Evolutionary conservation across 2,888 invertebrate species (phyloP).

Genomic region (Ectemnius lituratus): DNA sequence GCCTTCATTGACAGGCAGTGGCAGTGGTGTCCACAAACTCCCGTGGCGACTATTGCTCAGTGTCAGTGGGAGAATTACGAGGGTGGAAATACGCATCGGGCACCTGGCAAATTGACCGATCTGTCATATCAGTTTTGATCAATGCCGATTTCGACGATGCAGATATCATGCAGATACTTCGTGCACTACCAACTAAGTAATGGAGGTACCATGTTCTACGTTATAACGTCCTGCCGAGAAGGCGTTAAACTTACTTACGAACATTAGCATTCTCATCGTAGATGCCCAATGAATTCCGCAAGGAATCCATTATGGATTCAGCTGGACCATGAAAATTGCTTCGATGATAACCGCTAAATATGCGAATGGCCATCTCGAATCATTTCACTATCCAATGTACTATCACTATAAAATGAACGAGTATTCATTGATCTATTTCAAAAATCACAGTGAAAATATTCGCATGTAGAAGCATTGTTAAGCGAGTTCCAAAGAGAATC

Average conservation of each 20-base stretch:
- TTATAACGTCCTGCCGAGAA: constrained; percentile 43
- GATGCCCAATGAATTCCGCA: constrained; percentile 46
- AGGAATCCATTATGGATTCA: constrained; percentile 6
- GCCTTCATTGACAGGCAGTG: background rate
- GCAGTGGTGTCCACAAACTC: background rate
- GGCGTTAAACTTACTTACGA: constrained; percentile 59
- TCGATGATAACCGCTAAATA: background rate
- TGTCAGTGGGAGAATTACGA: background rate
- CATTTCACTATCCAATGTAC: no score
- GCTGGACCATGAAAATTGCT: no score
- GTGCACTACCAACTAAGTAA: constrained; percentile 40
- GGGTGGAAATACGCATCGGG: background rate
- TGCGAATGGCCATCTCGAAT: background rate
- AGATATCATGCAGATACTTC: constrained; percentile 35
- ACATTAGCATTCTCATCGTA: constrained; percentile 43
- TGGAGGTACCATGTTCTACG: constrained; percentile 58
- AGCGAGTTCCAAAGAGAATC: no score
- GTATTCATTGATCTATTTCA: no score
- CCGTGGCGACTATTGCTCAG: no score
- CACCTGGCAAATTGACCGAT: background rate
- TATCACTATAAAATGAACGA: no score
- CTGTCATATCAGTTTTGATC: constrained; percentile 9
- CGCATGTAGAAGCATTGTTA: no score
- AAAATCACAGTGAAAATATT: no score
- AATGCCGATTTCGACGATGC: constrained; percentile 4